These are phyloP conservation scores for Aphis craccivora DNA, from an alignment of 1,140 invertebrate species.

Conservation along the genomic window DNA sequence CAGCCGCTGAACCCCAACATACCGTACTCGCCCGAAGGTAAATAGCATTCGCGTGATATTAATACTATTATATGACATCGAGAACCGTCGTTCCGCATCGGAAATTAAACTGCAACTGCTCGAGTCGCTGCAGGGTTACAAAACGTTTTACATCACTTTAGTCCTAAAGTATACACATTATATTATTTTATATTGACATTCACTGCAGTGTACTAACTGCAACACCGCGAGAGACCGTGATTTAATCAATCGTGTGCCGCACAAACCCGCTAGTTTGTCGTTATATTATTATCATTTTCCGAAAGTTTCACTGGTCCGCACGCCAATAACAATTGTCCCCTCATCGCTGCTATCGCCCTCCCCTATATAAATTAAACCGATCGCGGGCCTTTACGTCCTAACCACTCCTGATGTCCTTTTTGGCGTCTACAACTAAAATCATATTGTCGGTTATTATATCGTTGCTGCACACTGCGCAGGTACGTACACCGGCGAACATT, in stretches of 20 bases:
- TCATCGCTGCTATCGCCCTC: too few species aligned
- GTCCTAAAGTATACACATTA: too few species aligned
- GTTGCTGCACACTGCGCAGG: conserved; percentile 66
- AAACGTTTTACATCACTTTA: background rate
- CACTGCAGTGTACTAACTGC: too few species aligned
- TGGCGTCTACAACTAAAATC: background rate
- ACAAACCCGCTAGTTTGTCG: too few species aligned
- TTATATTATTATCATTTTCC: too few species aligned
- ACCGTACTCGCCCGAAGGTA: conserved; percentile 88
- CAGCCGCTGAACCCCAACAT: conserved; percentile 86
- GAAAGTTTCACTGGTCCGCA: too few species aligned
- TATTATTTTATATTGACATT: too few species aligned
- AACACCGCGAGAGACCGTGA: too few species aligned
- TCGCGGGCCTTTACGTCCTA: too few species aligned
- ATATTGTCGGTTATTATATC: background rate
- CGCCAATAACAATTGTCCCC: too few species aligned
- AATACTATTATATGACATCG: background rate
- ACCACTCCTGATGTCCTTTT: background rate
- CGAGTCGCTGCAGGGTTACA: background rate
- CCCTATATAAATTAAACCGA: too few species aligned
- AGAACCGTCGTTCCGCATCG: background rate
- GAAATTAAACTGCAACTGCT: background rate
- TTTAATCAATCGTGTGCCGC: too few species aligned
- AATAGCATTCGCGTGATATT: conserved; percentile 60
- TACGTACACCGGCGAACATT: conserved; percentile 78